Conservation (phyloP, 2,797 vertebrate genomes). For the Sciurus carolinensis region DNA sequence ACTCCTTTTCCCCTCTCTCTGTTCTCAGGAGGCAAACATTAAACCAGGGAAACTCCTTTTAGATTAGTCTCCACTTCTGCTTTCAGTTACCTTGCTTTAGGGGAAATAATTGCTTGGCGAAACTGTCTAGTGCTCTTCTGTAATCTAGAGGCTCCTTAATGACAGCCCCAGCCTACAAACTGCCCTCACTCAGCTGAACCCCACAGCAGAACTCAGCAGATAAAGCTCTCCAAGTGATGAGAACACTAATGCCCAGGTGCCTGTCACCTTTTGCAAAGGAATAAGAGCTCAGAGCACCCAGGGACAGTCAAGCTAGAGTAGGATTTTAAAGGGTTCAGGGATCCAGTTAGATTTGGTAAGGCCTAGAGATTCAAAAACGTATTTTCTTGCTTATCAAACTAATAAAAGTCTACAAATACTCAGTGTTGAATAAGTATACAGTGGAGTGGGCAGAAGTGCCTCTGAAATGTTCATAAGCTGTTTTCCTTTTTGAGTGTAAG, state of each 20-base stretch:
- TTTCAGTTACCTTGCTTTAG: constrained; percentile 30
- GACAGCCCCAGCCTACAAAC: background rate
- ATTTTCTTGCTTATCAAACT: constrained; percentile 14
- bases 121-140: background rate
- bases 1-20: background rate
- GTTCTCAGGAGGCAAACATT: background rate
- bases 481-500: no score
- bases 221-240: background rate
- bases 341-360: background rate
- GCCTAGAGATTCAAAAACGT: background rate
- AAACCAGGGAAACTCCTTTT: constrained; percentile 38
- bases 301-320: background rate
- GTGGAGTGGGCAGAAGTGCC: background rate
- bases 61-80: background rate
- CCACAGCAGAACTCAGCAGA: background rate
- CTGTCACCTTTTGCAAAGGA: background rate
- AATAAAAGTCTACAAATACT: background rate
- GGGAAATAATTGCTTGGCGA: constrained; percentile 10
- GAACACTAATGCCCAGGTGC: background rate
- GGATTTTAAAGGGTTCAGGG: background rate
- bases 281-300: background rate
- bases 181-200: background rate
- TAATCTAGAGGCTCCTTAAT: background rate
- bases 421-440: background rate
- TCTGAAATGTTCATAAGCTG: background rate